Percentiles rank a stretch among this genome's conserved stretches.
Conservation (phyloP, 2,888 invertebrate species). For the Geophilus truncorum region DNA sequence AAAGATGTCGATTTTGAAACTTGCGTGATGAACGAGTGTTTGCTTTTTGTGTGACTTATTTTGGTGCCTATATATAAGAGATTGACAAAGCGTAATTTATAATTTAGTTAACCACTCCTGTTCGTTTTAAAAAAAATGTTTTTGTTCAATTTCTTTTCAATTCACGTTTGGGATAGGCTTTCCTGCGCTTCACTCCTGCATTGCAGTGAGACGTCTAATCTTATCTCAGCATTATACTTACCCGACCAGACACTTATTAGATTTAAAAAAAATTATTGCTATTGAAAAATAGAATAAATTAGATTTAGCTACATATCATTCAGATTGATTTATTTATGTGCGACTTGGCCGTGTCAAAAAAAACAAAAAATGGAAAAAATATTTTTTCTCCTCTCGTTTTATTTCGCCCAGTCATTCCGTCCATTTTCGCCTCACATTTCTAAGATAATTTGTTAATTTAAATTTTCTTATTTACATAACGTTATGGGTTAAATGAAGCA, state of each 20-base stretch:
- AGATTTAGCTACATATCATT: background rate
- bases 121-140: too few relatives aligned
- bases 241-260: background rate
- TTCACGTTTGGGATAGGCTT: background rate
- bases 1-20: background rate
- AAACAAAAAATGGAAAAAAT: background rate
- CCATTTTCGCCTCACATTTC: background rate
- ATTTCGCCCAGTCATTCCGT: background rate
- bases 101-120: background rate
- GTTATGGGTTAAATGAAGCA: background rate
- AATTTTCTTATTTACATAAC: background rate
- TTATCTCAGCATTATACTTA: too few relatives aligned
- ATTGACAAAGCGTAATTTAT: background rate
- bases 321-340: background rate
- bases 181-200: background rate
- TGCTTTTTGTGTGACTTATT: background rate
- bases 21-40: background rate
- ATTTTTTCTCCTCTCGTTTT: background rate
- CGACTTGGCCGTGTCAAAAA: background rate
- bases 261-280: background rate
- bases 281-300: background rate
- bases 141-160: background rate
- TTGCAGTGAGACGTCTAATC: background rate
- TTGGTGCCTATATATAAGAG: too few relatives aligned
- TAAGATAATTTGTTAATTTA: background rate